Evolutionary conservation across 2,113 vertebrate species (phyloP).

Genomic region (Zosterops lateralis): DNA sequence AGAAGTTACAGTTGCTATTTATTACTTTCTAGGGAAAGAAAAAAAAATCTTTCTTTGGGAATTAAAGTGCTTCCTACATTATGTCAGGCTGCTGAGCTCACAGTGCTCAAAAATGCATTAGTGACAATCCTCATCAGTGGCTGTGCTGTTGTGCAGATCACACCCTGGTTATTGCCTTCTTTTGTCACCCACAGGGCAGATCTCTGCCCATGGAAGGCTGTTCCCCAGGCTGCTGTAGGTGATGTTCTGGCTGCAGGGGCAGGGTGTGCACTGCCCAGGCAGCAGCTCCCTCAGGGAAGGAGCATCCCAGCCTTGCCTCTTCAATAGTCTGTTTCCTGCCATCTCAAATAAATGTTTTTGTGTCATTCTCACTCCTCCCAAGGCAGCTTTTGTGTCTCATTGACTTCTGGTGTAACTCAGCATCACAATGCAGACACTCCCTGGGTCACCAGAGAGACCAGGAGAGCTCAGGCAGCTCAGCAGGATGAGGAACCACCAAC

Average conservation of each 20-base stretch:
- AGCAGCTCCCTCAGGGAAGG: not conserved
- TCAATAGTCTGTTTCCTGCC: not conserved
- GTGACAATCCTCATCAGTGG: not conserved
- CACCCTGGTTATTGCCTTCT: not conserved
- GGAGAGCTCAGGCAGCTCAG: not conserved
- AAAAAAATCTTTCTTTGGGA: not conserved
- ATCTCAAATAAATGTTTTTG: not conserved
- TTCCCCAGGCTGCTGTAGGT: not conserved
- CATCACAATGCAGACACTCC: accelerated
- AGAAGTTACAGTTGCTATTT: not conserved
- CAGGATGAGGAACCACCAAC: not conserved
- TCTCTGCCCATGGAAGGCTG: accelerated
- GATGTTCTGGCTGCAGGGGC: not conserved
- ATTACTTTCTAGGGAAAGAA: not conserved
- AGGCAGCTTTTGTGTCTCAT: not conserved
- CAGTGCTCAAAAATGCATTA: not conserved
- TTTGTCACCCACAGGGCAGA: not conserved
- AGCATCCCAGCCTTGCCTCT: not conserved
- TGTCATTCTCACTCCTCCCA: not conserved
- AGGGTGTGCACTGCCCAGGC: accelerated
- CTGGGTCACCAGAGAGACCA: not conserved
- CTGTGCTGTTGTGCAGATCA: not conserved
- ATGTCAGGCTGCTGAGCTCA: not conserved
- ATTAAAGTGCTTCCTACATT: not conserved
- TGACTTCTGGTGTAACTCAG: not conserved